Evolutionary conservation across 2,113 vertebrate genomes (phyloP).

Genomic region (Planiliza haematocheilus): DNA sequence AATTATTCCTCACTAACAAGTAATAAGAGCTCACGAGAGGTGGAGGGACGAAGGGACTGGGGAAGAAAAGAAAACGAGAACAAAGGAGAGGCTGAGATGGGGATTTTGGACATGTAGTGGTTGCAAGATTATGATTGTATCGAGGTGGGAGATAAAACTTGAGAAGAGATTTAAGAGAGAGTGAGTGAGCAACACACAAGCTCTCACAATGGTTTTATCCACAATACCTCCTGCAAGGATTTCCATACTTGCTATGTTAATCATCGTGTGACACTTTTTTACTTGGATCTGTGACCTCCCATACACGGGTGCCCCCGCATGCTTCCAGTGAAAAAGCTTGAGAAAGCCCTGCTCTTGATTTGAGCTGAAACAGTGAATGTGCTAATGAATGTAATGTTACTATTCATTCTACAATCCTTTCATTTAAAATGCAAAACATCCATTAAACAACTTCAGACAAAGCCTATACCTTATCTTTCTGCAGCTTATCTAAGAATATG

Average conservation of each 20-base stretch:
- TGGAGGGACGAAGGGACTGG: slow-evolving; percentile 7
- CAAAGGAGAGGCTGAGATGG: background rate
- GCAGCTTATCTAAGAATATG: too few species aligned
- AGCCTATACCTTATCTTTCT: too few species aligned
- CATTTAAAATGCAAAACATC: too few species aligned
- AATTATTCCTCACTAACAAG: slow-evolving; percentile 24
- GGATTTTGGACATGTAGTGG: slow-evolving; percentile 1
- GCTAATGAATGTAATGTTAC: too few species aligned
- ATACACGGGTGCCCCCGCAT: too few species aligned
- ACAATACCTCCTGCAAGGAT: background rate
- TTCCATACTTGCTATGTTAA: background rate
- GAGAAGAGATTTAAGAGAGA: slow-evolving; percentile 1
- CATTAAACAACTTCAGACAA: too few species aligned
- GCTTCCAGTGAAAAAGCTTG: too few species aligned
- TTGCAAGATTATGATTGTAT: slow-evolving; percentile 18
- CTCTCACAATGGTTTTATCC: background rate
- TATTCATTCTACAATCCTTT: too few species aligned
- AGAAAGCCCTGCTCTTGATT: too few species aligned
- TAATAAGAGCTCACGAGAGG: slow-evolving; percentile 30
- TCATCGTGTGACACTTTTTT: too few species aligned
- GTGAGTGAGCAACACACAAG: background rate
- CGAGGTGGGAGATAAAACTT: slow-evolving; percentile 15
- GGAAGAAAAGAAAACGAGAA: background rate
- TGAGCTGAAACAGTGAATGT: too few species aligned
- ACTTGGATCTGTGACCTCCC: too few species aligned